Base-by-base conservation (phyloP, 2,797 vertebrate genomes). In the Rhinatrema bivittatum region DNA sequence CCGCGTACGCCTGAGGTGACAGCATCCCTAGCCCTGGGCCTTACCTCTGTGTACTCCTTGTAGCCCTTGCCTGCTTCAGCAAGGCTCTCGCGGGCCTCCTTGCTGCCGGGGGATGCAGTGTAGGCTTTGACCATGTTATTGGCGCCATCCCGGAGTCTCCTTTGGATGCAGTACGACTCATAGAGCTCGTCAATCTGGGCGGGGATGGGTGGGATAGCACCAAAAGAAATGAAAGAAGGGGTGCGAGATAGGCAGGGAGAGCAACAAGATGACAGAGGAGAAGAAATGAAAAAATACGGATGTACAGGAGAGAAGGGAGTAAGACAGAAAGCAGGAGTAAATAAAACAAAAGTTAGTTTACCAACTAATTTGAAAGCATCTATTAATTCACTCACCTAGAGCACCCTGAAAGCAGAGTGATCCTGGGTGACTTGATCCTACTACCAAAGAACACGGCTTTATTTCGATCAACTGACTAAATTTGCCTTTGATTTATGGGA, bases 91-190 rank as follows among this genome's bases (percentile, higher is more conserved):
- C 81, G 81, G 18, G 91, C 94, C 65, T 96, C 93, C 10, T 88
- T 86, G 65, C 94, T 95, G 54, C 85, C 78, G 0, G 82, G 78
- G 0, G 91, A 93, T 0, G 76, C 74, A 2, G 81, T 91, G 52
- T 88, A 98, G 1, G 94, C 94, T 58, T 88, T 91, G 50, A 96
- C 87, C 89, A 97, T 96, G 68, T 97, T 97, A 72, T 89, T 76
- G 19, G 94, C 94, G 6, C 94, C 93, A 11, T 97, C 93, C 2
- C 91, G 78, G 41, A 98, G 86, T 35, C 93, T 82, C 20, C 91
- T 84, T 53, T 96, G 92, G 62, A 96, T 88, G 61, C 93, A 95
- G 49, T 98, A 98, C 5, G 88, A 80, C 65, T 98, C 94, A 4
- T 95, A 96, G 1, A 97, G 79, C 73, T 98, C 94, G 4, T 98